Evolutionary conservation across 2,888 invertebrate genomes (phyloP), one percentile per base, ranked within the genome.

Genomic region (Eristalis intricaria): DNA sequence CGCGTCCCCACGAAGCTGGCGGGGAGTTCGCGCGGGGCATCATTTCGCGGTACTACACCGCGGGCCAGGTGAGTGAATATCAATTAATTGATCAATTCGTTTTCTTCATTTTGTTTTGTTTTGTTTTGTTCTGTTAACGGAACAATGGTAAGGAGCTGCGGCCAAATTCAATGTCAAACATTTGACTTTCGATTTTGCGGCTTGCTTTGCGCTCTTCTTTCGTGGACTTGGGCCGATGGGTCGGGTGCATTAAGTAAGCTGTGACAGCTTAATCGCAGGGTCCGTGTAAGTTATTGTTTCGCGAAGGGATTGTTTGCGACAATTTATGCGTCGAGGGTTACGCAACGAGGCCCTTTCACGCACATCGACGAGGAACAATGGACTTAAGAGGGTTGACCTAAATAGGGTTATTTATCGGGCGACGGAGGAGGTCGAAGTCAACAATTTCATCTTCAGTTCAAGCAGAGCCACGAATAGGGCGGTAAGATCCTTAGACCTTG

Each of bases 1-100:
- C 98, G 0, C 94, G 97, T n/a, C 96, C 97, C 0, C 98, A 98
- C 91, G 98, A 98, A 93, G 97, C 97, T 0, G 97, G 97, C 4
- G 98, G 98, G 8, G 95, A 95, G 92, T 98, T 95, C 91, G 98
- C 96, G 61, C 97, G 97, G 93, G 98, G 97, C 38, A 97, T 97
- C 90, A 96, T 97, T 89, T 96, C 96, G 29, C 94, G 96, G 79
- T 96, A 96, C 90, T 98, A 97, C 93, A 95, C 96, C 78, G 95
- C 96, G 2, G 98, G 98, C 38, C 97, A 97, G 95, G 96, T 96
- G 91, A 92, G 89, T 71, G 50, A 8, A 50, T 8, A 50, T n/a
- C 40, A 32, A 32, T 8, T 32, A 32, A 32, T 32, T 32, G 32
- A 32, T 32, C 4, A 32, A 29, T 64, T 4, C 56, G 23, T 58